Percentiles rank a stretch among this genome's conserved stretches.
Conservation (phyloP, 2,888 invertebrate species). For the Nomada flava region DNA sequence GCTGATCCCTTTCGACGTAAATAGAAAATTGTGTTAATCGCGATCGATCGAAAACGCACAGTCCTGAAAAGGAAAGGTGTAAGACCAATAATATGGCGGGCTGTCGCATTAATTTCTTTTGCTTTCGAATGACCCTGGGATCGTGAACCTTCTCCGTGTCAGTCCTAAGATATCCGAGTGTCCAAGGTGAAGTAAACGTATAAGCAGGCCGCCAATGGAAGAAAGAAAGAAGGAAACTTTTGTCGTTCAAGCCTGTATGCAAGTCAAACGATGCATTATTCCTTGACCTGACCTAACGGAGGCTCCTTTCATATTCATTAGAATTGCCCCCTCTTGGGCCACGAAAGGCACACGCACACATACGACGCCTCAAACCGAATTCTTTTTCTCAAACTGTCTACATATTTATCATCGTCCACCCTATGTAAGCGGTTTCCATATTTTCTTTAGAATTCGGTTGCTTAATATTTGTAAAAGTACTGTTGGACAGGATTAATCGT, state of each 20-base stretch:
- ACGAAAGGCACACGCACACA: slow-evolving; percentile 22
- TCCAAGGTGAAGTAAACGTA: slow-evolving; percentile 57
- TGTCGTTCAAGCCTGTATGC: slow-evolving; percentile 76
- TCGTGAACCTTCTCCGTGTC: slow-evolving; percentile 34
- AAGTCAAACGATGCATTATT: slow-evolving; percentile 83
- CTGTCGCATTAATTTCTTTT: slow-evolving; percentile 32
- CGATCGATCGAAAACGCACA: not conserved
- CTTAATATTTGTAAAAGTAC: too few species aligned
- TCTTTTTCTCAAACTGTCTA: not conserved
- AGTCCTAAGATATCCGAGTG: slow-evolving; percentile 46
- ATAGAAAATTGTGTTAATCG: slow-evolving; percentile 20
- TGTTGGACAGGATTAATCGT: too few species aligned
- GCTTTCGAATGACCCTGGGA: slow-evolving; percentile 38
- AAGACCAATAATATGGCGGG: not conserved
- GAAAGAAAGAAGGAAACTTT: slow-evolving; percentile 69
- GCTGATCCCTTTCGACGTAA: not conserved
- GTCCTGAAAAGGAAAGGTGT: not conserved
- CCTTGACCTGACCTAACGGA: slow-evolving; percentile 83
- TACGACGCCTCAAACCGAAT: too few species aligned
- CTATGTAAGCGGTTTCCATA: not conserved
- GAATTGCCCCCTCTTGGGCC: slow-evolving; percentile 73
- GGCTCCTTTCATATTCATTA: slow-evolving; percentile 83
- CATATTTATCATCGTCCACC: not conserved
- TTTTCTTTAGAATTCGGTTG: too few species aligned
- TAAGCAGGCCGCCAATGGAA: slow-evolving; percentile 32